phyloP scores from a whole-genome alignment of 2,113 vertebrate species.

The Ammodytes dubius region DNA sequence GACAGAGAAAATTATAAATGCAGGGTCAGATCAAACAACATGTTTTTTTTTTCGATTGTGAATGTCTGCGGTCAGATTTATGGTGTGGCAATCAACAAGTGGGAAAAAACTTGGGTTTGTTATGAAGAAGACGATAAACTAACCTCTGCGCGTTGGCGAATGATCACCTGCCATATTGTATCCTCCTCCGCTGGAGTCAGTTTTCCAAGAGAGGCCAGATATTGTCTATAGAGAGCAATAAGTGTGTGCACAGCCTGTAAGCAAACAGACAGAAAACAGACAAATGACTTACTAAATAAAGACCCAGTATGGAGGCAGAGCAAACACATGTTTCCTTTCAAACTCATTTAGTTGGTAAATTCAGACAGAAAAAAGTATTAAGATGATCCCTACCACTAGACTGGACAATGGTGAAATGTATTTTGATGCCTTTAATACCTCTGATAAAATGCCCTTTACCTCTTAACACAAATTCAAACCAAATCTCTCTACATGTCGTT shows the following conservation, averaged over 20 bases:
- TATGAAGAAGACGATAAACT: constrained; percentile 3
- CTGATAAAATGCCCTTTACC: background rate
- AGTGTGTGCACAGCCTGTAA: constrained; percentile 85
- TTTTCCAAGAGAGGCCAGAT: constrained; percentile 80
- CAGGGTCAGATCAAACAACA: background rate
- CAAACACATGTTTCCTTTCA: background rate
- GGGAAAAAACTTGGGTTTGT: background rate
- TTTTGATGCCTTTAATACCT: background rate
- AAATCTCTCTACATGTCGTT: background rate
- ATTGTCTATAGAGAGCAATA: constrained; percentile 81
- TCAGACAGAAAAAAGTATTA: background rate
- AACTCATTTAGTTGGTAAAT: background rate
- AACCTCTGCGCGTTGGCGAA: constrained; percentile 83
- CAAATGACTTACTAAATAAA: background rate
- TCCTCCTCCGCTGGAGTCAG: constrained; percentile 80
- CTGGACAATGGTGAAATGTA: background rate
- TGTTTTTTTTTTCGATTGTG: background rate
- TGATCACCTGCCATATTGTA: constrained; percentile 86
- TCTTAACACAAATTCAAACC: background rate
- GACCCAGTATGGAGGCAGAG: background rate
- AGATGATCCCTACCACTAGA: background rate
- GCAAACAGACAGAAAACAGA: constrained; percentile 8
- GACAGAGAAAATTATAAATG: constrained; percentile 9
- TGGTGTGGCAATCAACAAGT: background rate
- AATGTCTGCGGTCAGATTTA: constrained; percentile 4